Evolutionary conservation across 2,797 vertebrate genomes (phyloP).

Genomic region (Propithecus deckenii): DNA sequence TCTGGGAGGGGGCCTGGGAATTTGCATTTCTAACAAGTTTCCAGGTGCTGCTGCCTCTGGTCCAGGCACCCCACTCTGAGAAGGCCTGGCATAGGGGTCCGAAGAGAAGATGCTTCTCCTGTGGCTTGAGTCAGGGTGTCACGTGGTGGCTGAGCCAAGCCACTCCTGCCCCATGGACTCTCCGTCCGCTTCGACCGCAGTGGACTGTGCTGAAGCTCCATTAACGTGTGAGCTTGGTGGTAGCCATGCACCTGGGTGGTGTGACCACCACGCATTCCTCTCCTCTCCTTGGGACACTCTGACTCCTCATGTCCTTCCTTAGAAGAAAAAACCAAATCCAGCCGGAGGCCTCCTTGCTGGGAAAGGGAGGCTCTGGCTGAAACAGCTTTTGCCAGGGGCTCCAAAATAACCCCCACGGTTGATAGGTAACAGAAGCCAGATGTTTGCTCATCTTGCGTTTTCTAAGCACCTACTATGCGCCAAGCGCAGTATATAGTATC

Average conservation of each 20-base stretch:
- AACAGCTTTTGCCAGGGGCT: background rate
- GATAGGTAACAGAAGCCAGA: background rate
- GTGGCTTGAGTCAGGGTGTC: accelerated
- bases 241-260: accelerated
- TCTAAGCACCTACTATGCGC: background rate
- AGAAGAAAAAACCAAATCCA: background rate
- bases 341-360: background rate
- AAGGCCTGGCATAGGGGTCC: background rate
- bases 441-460: background rate
- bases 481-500: background rate
- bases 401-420: background rate
- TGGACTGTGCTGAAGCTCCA: background rate
- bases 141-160: background rate
- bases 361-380: background rate
- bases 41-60: background rate
- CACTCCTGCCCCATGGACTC: accelerated
- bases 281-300: background rate
- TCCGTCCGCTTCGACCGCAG: accelerated
- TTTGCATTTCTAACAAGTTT: background rate
- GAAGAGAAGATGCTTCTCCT: background rate
- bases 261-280: accelerated
- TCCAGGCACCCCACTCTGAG: background rate
- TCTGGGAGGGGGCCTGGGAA: background rate
- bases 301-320: background rate
- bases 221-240: accelerated